phyloP scores from a whole-genome alignment of 2,888 invertebrate species.

The Strigamia transsilvanica region DNA sequence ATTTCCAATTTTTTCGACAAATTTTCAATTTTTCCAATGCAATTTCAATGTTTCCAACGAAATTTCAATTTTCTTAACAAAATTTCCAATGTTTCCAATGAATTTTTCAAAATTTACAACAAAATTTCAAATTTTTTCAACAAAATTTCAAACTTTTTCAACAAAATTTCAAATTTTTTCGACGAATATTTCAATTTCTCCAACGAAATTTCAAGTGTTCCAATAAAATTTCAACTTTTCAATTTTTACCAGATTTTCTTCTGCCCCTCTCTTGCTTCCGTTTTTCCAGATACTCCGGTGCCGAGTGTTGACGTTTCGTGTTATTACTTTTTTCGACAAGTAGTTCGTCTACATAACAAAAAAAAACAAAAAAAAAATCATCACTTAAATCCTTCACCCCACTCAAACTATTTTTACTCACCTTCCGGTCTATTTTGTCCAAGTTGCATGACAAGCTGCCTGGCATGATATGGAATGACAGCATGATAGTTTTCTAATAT shows the following conservation, averaged over 20 bases:
- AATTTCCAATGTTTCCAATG: not conserved
- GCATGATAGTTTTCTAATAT: conserved; percentile 93
- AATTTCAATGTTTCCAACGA: too few species aligned
- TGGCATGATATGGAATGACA: conserved; percentile 92
- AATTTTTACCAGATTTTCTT: conserved; percentile 57
- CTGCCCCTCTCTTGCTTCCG: conserved; percentile 68
- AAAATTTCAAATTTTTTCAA: too few species aligned
- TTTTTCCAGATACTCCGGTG: conserved; percentile 89
- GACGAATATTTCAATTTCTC: too few species aligned
- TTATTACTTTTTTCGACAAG: conserved; percentile 71
- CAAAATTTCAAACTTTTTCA: too few species aligned
- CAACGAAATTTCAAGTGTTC: too few species aligned
- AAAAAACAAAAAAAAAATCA: conserved; percentile 58
- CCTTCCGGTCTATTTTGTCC: conserved; percentile 80
- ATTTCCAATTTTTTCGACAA: too few species aligned
- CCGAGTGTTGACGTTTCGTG: conserved; percentile 79
- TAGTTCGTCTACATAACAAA: conserved; percentile 68
- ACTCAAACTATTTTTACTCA: conserved; percentile 60
- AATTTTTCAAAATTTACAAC: not conserved
- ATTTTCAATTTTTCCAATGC: too few species aligned
- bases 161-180: too few species aligned
- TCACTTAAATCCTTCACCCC: not conserved
- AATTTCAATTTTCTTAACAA: too few species aligned
- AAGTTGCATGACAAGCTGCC: conserved; percentile 88
- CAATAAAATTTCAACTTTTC: too few species aligned